These are phyloP conservation scores for Arion vulgaris DNA, from an alignment of 1,140 invertebrate species.

Conservation along the genomic window DNA sequence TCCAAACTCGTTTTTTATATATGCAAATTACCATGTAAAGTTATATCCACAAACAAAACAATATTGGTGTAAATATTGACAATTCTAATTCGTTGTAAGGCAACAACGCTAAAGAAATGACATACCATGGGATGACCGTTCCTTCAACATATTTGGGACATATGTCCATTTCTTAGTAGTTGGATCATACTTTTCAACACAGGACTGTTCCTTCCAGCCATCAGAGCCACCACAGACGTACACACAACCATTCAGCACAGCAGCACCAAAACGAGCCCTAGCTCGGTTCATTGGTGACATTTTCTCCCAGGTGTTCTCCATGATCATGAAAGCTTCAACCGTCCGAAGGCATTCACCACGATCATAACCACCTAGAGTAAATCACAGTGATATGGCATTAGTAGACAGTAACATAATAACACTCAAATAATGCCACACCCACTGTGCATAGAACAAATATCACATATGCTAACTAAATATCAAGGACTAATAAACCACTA, in stretches of 20 bases:
- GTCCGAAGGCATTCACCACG: conserved; percentile 85
- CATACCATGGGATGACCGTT: conserved; percentile 58
- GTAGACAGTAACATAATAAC: not conserved
- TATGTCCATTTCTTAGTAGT: conserved; percentile 78
- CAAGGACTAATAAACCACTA: too few relatives aligned
- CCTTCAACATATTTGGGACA: conserved; percentile 77
- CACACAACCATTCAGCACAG: conserved; percentile 77
- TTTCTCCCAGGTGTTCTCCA: conserved; percentile 80
- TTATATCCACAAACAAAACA: too few relatives aligned
- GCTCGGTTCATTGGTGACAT: conserved; percentile 81
- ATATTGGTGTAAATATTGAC: too few relatives aligned
- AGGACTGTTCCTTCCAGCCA: conserved; percentile 82
- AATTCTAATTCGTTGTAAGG: too few relatives aligned
- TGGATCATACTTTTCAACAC: conserved; percentile 80
- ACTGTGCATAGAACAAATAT: too few relatives aligned
- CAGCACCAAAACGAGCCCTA: conserved; percentile 83
- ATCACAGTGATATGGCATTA: too few relatives aligned
- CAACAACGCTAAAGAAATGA: too few relatives aligned
- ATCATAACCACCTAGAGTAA: conserved; percentile 83
- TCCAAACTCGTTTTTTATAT: too few relatives aligned
- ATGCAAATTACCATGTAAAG: too few relatives aligned
- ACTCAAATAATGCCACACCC: not conserved
- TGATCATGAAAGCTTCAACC: conserved; percentile 83
- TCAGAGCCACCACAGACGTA: conserved; percentile 86
- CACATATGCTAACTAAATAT: too few relatives aligned